These are phyloP conservation scores for Gobionotothen gibberifrons DNA, from an alignment of 2,797 vertebrate species.

Conservation along the genomic window DNA sequence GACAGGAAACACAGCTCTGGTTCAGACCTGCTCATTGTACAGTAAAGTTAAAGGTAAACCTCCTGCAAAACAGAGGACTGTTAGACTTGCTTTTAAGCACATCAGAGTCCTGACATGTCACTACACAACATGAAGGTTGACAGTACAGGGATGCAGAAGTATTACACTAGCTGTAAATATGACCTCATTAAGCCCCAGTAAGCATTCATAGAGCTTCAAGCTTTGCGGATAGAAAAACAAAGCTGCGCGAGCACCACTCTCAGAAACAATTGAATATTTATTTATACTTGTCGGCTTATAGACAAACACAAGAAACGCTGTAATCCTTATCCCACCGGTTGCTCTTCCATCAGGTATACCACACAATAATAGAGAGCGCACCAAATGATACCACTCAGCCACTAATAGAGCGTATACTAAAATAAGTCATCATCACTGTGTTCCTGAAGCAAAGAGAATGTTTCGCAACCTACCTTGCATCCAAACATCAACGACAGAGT, in stretches of 20 bases:
- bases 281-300: background rate
- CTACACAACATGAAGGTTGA: constrained; percentile 45
- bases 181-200: constrained; percentile 57
- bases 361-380: background rate
- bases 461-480: constrained; percentile 92
- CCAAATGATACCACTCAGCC: background rate
- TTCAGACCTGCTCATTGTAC: too few species aligned
- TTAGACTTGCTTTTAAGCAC: background rate
- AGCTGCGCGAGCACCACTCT: background rate
- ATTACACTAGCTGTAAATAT: constrained; percentile 47
- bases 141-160: constrained; percentile 45
- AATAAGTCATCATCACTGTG: background rate
- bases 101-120: constrained; percentile 32
- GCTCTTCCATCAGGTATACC: constrained; percentile 1
- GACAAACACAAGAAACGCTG: background rate
- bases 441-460: constrained; percentile 22
- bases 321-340: background rate
- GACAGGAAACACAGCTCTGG: background rate
- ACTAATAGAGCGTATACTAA: background rate
- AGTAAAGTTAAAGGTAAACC: too few species aligned
- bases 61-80: too few species aligned
- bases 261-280: background rate
- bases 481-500: constrained; percentile 96
- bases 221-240: constrained; percentile 25
- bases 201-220: constrained; percentile 51